Base-by-base conservation (phyloP, 2,113 vertebrate genomes). In the Zeus faber region DNA sequence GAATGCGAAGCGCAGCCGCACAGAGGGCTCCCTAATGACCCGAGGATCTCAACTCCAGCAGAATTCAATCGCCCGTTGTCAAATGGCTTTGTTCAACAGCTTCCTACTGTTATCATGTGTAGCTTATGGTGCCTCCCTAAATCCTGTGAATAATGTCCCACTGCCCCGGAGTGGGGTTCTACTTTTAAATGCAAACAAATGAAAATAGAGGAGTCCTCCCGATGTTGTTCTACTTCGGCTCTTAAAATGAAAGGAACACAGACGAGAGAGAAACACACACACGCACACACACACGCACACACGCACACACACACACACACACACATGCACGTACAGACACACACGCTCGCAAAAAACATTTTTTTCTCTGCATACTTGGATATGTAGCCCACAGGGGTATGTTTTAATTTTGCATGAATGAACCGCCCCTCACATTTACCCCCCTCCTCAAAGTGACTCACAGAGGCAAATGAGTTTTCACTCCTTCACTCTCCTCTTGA, bases 391-490 rank as follows among this genome's bases (percentile, higher is more conserved):
- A 49, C 48, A 58, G 74, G 76, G 79, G 79, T 68, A 47, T 69
- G 51, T 85, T 86, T 35, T 81, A 75, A 80, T 83, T 84, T 59
- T 83, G 49, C 63, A 70, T 70, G 76, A 72, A 80, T 72, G 74
- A 76, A 74, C 70, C 74, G 64, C 56, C 62, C 56, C 47, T 79
- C 51, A 68, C 53, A 72, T 71, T 80, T 73, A 7, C 17, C 58
- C 47, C 49, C 45, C 58, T 44, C 62, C 59, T 72, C 66, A 77
- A 86, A 82, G 55, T 69, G 62, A 75, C 66, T 71, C 65, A 56
- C 46, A 65, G 69, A 79, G 59, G 55, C 68, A 82, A 83, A 84
- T 79, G 18, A 69, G 69, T 73, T 83, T 76, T 67, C 54, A 51
- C 27, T 62, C 27, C 67, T 63, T 79, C 76, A 71, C 56, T 29